These are phyloP conservation scores for Sebastes steindachneri DNA, from an alignment of 2,797 vertebrate genomes.

Conservation along the genomic window DNA sequence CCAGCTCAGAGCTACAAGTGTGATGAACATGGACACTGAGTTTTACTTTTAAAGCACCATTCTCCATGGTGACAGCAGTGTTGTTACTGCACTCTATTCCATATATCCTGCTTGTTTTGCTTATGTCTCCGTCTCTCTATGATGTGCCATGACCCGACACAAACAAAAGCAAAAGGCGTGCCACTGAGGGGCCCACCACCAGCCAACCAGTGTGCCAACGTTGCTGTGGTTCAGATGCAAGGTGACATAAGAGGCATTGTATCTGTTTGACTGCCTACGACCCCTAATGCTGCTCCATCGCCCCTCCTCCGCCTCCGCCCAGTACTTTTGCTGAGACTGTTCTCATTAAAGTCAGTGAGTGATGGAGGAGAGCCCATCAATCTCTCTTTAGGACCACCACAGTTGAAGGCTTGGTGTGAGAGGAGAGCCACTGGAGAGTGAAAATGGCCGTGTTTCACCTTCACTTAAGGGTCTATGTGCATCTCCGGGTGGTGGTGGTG, in stretches of 20 bases:
- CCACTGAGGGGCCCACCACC: not conserved
- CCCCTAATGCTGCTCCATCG: not conserved
- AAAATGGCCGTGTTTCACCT: conserved; percentile 18
- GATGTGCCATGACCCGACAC: not conserved
- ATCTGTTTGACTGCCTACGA: conserved; percentile 13
- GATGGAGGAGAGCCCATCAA: conserved; percentile 66
- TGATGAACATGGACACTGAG: not conserved
- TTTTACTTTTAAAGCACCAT: not conserved
- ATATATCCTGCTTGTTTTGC: not conserved
- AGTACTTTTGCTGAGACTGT: conserved; percentile 43
- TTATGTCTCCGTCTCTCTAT: not conserved
- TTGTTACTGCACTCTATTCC: not conserved
- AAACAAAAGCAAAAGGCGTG: not conserved
- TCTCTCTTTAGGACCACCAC: conserved; percentile 71
- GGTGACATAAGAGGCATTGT: conserved; percentile 22
- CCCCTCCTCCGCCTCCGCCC: not conserved
- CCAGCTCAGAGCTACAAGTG: not conserved
- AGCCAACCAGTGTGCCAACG: not conserved
- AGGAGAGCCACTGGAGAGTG: not conserved
- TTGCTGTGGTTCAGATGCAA: not conserved
- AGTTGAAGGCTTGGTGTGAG: conserved; percentile 47
- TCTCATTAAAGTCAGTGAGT: conserved; percentile 66
- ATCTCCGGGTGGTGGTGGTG: not conserved
- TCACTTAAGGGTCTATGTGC: not conserved
- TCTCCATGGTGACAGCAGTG: not conserved